Evolutionary conservation across 1,140 invertebrate species (phyloP).

Genomic region (Mya arenaria): DNA sequence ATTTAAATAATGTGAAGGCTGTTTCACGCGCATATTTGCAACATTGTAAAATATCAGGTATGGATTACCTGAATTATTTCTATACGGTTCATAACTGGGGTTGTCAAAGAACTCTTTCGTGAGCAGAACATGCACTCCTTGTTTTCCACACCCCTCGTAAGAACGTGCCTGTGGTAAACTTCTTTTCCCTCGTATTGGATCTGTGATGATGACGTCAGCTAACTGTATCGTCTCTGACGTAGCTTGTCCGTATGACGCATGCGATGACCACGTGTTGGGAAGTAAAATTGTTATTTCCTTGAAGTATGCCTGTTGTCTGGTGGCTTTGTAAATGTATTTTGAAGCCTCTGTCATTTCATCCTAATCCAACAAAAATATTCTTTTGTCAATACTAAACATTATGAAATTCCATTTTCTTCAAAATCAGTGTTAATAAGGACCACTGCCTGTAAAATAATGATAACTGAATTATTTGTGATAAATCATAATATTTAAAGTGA

Average conservation of each 20-base stretch:
- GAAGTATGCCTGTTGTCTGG: constrained; percentile 75
- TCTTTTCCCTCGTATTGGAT: constrained; percentile 22
- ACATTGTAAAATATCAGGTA: too few relatives aligned
- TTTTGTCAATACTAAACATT: too few relatives aligned
- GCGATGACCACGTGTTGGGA: constrained; percentile 72
- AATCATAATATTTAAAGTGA: too few relatives aligned
- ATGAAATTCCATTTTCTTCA: too few relatives aligned
- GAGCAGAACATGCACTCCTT: constrained; percentile 44
- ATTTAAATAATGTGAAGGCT: too few relatives aligned
- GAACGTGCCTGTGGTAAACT: constrained; percentile 41
- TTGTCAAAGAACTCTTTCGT: constrained; percentile 42
- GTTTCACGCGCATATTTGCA: too few relatives aligned
- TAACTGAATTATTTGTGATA: too few relatives aligned
- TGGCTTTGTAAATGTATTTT: constrained; percentile 70
- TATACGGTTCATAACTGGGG: constrained; percentile 25
- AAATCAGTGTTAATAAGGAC: too few relatives aligned
- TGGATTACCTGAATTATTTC: constrained; percentile 34
- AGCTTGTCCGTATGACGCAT: constrained; percentile 18
- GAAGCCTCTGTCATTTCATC: constrained; percentile 69
- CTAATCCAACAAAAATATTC: too few relatives aligned
- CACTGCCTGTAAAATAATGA: too few relatives aligned
- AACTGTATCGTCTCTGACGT: constrained; percentile 58
- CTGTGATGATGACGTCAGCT: constrained; percentile 65
- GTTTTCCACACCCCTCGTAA: constrained; percentile 52
- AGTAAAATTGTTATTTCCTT: constrained; percentile 78